Evolutionary conservation across 1,140 invertebrate species (phyloP).

Genomic region (Colletes gigas): DNA sequence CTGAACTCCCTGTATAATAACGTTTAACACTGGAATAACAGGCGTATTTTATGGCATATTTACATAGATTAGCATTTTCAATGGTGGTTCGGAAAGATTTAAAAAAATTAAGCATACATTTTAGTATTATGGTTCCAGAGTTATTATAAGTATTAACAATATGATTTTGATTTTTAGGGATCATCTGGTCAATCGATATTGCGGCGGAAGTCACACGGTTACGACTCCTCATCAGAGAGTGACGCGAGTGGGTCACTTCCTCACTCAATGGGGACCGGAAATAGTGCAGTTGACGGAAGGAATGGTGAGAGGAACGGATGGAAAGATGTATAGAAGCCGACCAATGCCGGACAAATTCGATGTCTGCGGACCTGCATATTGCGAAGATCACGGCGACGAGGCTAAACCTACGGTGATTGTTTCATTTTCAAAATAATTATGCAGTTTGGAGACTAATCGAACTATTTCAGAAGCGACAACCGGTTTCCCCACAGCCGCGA

Average conservation of each 20-base stretch:
- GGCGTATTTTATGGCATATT: no score
- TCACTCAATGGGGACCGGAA: conserved; percentile 84
- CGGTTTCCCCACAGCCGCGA: neutral
- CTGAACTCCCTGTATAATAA: no score
- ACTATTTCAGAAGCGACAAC: conserved; percentile 31
- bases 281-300: conserved; percentile 80
- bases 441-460: neutral
- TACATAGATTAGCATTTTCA: no score
- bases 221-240: conserved; percentile 86
- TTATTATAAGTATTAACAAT: no score
- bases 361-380: conserved; percentile 36
- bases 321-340: conserved; percentile 71
- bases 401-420: conserved; percentile 24
- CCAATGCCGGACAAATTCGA: conserved; percentile 42
- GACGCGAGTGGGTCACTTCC: conserved; percentile 83
- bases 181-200: conserved; percentile 86
- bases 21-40: no score
- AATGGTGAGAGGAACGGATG: conserved; percentile 81
- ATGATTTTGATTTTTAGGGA: conserved; percentile 68
- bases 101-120: no score
- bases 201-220: conserved; percentile 87
- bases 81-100: no score
- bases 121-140: no score
- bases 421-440: neutral
- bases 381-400: conserved; percentile 19